Conservation (phyloP, 2,113 vertebrate genomes). For the Apodemus sylvaticus region DNA sequence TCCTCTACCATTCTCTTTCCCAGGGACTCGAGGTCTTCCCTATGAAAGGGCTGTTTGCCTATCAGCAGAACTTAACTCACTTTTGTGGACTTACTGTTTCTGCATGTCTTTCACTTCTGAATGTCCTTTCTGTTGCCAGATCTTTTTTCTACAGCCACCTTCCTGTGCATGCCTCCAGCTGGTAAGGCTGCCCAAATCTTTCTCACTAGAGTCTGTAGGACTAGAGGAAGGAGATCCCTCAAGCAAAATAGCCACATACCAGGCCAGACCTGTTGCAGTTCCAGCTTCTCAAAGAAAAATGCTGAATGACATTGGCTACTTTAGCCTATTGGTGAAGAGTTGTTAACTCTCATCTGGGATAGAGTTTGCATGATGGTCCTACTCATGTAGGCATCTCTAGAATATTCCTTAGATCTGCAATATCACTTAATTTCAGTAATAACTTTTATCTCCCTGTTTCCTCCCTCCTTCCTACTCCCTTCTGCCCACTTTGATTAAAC, state of each 20-base stretch:
- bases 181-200: not conserved
- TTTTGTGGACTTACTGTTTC: not conserved
- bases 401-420: not conserved
- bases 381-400: not conserved
- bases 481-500: not conserved
- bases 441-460: not conserved
- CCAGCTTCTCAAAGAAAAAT: not conserved
- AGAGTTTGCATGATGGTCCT: not conserved
- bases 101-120: not conserved
- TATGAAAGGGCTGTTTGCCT: not conserved
- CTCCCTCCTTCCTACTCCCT: accelerated
- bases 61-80: not conserved
- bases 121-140: not conserved
- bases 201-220: not conserved
- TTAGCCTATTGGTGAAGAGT: not conserved
- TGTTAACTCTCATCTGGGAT: not conserved
- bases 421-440: not conserved
- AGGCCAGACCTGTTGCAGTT: not conserved
- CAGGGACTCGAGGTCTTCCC: not conserved
- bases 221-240: not conserved
- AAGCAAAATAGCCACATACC: not conserved
- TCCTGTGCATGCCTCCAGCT: not conserved
- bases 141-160: not conserved
- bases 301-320: not conserved
- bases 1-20: not conserved